Percentiles rank a stretch among this genome's conserved stretches.
These are phyloP conservation scores for Acrocephalus arundinaceus DNA, from an alignment of 2,113 vertebrate species.

Conservation along the genomic window DNA sequence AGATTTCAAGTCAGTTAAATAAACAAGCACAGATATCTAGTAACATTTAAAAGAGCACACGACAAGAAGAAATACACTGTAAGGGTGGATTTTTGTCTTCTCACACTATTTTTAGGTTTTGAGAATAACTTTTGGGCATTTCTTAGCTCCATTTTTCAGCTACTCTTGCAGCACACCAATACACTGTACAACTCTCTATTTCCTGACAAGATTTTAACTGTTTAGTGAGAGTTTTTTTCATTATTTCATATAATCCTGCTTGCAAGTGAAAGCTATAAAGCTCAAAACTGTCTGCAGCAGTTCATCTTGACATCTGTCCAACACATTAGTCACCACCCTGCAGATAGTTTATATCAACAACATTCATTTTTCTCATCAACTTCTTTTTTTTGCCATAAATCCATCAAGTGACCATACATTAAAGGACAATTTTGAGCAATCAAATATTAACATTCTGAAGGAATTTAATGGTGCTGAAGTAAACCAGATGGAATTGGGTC, in stretches of 20 bases:
- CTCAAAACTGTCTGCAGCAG: not conserved
- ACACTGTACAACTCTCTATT: not conserved
- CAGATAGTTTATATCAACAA: not conserved
- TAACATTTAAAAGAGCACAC: not conserved
- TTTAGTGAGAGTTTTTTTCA: accelerated
- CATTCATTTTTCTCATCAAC: not conserved
- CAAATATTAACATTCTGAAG: not conserved
- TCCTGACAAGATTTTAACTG: not conserved
- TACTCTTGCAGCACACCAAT: not conserved
- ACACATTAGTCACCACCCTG: not conserved
- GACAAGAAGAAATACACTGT: not conserved
- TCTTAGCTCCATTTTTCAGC: not conserved
- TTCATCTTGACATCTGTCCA: not conserved
- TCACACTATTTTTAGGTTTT: not conserved
- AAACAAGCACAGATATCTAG: not conserved
- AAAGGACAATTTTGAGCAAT: not conserved
- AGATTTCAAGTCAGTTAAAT: not conserved
- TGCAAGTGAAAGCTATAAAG: not conserved
- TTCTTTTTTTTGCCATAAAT: not conserved
- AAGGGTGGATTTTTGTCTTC: accelerated
- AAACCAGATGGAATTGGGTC: not conserved
- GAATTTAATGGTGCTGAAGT: not conserved
- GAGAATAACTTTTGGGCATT: not conserved
- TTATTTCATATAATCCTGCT: not conserved
- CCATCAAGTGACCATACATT: not conserved